A percentile compares a stretch with the other conserved stretches of the same genome.
Evolutionary conservation across 92 coral and sea anemone genomes (phyloP).

Genomic region (Bergia puertoricense): DNA sequence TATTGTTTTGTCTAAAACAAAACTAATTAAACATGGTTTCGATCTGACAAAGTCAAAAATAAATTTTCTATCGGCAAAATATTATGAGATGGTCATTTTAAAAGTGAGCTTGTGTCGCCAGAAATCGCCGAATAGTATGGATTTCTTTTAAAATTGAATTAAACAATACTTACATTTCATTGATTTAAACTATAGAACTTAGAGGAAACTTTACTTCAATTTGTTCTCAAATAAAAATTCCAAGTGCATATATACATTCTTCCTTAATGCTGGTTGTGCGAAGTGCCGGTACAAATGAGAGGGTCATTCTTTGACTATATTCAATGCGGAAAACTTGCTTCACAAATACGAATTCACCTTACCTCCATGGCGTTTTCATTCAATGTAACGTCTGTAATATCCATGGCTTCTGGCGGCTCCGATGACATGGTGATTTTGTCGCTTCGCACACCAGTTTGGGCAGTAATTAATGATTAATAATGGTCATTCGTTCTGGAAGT

Average conservation of each 20-base stretch:
- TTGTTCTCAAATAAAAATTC: not conserved
- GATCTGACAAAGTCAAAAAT: not conserved
- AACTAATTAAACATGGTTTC: not conserved
- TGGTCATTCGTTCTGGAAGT: slow-evolving; percentile 3
- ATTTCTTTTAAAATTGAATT: no score
- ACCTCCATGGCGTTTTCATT: slow-evolving; percentile 16
- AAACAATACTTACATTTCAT: not conserved
- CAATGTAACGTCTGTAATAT: slow-evolving; percentile 1
- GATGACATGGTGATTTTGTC: slow-evolving; percentile 33
- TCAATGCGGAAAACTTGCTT: slow-evolving; percentile 5
- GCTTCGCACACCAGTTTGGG: slow-evolving; percentile 4
- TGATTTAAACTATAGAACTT: not conserved
- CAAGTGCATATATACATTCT: not conserved
- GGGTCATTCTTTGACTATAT: not conserved
- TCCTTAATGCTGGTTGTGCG: not conserved
- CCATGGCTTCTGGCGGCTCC: slow-evolving; percentile 40
- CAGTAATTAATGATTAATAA: not conserved
- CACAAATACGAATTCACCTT: not conserved
- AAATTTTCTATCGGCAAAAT: no score
- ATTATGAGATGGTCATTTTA: not conserved
- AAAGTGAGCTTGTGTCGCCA: not conserved
- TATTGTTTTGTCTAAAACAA: not conserved
- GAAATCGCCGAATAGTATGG: not conserved
- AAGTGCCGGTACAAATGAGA: not conserved
- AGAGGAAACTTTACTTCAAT: not conserved